Conservation (phyloP, 2,888 invertebrate genomes). For the Metopia argyrocephala region DNA sequence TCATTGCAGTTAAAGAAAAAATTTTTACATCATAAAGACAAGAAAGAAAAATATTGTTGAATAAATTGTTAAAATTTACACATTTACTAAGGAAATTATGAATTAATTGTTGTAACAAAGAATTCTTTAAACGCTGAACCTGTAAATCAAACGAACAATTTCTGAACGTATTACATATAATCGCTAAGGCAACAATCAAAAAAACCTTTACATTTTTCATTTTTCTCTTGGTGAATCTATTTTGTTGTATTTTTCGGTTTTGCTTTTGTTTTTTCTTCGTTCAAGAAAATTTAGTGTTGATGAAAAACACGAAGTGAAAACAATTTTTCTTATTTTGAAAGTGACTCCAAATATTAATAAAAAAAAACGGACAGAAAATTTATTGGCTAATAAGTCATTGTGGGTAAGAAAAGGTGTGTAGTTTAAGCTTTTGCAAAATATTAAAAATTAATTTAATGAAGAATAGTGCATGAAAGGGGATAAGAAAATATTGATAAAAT, state of each 20-base stretch:
- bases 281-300: neutral
- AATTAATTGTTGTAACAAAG: neutral
- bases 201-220: neutral
- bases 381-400: neutral
- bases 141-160: neutral
- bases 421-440: too few relatives aligned
- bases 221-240: neutral
- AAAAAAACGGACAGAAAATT: neutral
- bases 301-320: neutral
- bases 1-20: constrained; percentile 26
- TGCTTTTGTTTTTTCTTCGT: neutral
- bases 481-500: too few relatives aligned
- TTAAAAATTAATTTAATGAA: too few relatives aligned
- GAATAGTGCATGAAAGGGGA: too few relatives aligned
- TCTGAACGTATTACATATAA: neutral
- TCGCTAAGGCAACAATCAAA: neutral
- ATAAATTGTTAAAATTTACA: constrained; percentile 7
- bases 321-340: neutral
- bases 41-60: neutral
- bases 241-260: neutral
- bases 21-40: constrained; percentile 9
- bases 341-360: neutral
- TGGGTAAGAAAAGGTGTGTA: too few relatives aligned
- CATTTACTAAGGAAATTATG: constrained; percentile 3
- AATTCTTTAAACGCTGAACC: neutral